These are phyloP conservation scores for Thryonomys swinderianus DNA, from an alignment of 2,113 vertebrate genomes.

Conservation along the genomic window DNA sequence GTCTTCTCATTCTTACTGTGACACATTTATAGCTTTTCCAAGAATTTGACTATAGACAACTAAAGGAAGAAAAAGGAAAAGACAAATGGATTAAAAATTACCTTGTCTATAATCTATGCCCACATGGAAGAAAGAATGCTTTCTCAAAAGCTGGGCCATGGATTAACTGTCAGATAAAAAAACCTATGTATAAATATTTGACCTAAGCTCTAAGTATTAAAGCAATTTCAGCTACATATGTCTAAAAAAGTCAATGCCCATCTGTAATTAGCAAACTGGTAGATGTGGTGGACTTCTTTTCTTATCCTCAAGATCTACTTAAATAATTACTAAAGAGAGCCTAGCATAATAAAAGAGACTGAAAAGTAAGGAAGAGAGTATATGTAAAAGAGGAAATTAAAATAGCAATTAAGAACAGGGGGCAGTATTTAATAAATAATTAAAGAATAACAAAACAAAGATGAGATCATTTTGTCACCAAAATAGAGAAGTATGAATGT, in stretches of 20 bases:
- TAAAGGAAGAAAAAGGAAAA: slow-evolving; percentile 59
- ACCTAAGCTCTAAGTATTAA: slow-evolving; percentile 65
- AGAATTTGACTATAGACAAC: slow-evolving; percentile 58
- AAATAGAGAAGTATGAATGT: neutral
- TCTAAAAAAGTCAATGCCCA: slow-evolving; percentile 57
- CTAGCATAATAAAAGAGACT: slow-evolving; percentile 36
- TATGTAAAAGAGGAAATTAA: slow-evolving; percentile 43
- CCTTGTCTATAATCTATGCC: slow-evolving; percentile 64
- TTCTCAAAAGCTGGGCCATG: slow-evolving; percentile 56
- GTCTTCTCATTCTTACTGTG: slow-evolving; percentile 54
- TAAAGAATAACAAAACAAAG: slow-evolving; percentile 58
- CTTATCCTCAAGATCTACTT: slow-evolving; percentile 64
- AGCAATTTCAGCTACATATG: slow-evolving; percentile 59
- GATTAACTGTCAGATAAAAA: slow-evolving; percentile 77
- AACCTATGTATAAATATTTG: slow-evolving; percentile 65
- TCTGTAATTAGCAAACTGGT: slow-evolving; percentile 68
- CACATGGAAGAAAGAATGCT: slow-evolving; percentile 61
- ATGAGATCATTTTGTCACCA: slow-evolving; percentile 34
- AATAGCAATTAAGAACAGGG: neutral
- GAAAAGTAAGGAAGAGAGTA: neutral
- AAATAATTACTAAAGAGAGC: slow-evolving; percentile 59
- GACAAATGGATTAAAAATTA: slow-evolving; percentile 75
- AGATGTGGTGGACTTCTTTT: slow-evolving; percentile 37
- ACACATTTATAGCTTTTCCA: slow-evolving; percentile 32
- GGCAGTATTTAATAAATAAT: slow-evolving; percentile 22